Conservation (phyloP, 2,797 vertebrate genomes). For the Macrochelys suwanniensis region DNA sequence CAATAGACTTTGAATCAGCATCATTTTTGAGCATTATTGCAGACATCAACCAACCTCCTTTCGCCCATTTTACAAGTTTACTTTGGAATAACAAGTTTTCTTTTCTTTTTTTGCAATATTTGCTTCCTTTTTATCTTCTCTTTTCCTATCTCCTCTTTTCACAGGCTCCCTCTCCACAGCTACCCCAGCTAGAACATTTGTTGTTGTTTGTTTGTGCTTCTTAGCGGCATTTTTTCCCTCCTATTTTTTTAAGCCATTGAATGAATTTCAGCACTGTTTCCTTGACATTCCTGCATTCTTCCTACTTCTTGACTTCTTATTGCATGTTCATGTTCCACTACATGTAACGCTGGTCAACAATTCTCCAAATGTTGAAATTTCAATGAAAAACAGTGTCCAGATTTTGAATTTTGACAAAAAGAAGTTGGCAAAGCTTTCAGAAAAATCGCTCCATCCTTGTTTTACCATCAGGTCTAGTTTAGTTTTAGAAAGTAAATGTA, state of each 20-base stretch:
- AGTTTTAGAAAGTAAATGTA: neutral
- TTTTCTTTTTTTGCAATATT: too few species aligned
- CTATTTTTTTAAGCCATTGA: neutral
- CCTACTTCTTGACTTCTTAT: neutral
- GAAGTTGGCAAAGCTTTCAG: neutral
- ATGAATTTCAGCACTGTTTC: neutral
- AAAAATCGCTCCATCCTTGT: rapidly evolving
- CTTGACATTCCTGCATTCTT: neutral
- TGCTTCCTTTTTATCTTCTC: too few species aligned
- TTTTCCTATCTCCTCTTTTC: too few species aligned
- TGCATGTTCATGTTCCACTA: neutral
- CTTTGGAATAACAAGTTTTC: too few species aligned
- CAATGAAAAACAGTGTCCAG: neutral
- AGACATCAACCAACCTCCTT: too few species aligned
- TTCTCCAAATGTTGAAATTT: rapidly evolving
- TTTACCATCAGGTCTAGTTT: neutral
- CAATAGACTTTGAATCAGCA: too few species aligned
- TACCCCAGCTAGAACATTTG: too few species aligned
- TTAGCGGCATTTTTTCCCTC: neutral
- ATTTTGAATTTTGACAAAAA: neutral
- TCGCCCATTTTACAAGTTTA: too few species aligned
- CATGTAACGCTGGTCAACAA: rapidly evolving
- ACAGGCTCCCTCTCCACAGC: too few species aligned
- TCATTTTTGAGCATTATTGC: too few species aligned
- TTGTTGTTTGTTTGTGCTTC: too few species aligned